These are phyloP conservation scores for Euclidia mi DNA, from an alignment of 2,888 invertebrate genomes.

Conservation along the genomic window DNA sequence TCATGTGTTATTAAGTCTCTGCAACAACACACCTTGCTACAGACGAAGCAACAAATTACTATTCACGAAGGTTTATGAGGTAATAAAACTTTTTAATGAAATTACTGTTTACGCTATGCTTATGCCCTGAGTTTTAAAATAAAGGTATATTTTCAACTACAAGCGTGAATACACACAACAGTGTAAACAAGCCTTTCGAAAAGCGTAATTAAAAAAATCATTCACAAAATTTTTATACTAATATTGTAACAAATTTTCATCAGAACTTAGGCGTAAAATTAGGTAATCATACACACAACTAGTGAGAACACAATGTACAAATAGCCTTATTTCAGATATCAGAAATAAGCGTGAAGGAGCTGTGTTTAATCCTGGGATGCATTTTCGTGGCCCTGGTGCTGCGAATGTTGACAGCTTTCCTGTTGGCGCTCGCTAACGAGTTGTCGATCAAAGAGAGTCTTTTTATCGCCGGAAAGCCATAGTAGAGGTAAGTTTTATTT, in stretches of 20 bases:
- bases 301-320: conserved; percentile 3
- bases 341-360: conserved; percentile 69
- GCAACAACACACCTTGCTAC: background rate
- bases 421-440: conserved; percentile 77
- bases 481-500: conserved; percentile 75
- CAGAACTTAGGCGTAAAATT: too few species aligned
- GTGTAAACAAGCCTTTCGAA: too few species aligned
- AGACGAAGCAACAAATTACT: background rate
- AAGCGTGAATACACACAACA: too few species aligned
- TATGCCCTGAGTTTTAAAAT: background rate
- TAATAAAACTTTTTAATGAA: conserved; percentile 10
- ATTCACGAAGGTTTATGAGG: conserved; percentile 3
- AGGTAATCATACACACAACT: too few species aligned
- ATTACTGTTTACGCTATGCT: background rate
- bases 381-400: conserved; percentile 76
- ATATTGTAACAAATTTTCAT: too few species aligned
- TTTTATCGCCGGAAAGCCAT: conserved; percentile 83
- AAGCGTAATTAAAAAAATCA: too few species aligned
- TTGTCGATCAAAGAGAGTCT: conserved; percentile 80
- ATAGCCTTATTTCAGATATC: conserved; percentile 68
- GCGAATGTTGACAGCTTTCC: conserved; percentile 79
- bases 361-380: conserved; percentile 76
- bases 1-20: background rate
- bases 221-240: too few species aligned
- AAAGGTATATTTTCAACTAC: background rate